Conservation (phyloP, 2,113 vertebrate genomes). For the Dissostichus mawsoni region DNA sequence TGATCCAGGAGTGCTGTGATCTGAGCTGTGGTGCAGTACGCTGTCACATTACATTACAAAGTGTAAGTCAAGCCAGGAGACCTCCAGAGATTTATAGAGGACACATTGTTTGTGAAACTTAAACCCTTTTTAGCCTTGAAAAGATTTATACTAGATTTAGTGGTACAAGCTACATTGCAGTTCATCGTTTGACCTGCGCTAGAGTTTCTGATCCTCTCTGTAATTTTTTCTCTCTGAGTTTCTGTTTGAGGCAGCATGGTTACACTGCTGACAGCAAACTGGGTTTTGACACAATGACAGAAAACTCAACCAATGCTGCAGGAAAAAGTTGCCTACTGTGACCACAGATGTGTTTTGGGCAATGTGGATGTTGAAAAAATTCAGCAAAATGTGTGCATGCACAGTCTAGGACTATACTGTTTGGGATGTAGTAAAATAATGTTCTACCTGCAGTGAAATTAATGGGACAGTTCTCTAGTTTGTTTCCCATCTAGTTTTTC, state of each 20-base stretch:
- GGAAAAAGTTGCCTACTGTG: conserved; percentile 20
- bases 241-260: conserved; percentile 12
- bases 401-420: background rate
- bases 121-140: conserved; percentile 1
- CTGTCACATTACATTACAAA: conserved; percentile 39
- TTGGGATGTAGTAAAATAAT: too few relatives aligned
- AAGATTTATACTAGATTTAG: conserved; percentile 23
- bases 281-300: conserved; percentile 16
- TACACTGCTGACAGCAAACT: conserved; percentile 1
- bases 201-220: background rate
- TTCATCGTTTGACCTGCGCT: conserved; percentile 2
- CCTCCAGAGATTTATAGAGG: background rate
- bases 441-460: too few relatives aligned
- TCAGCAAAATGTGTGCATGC: background rate
- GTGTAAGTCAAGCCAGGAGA: conserved; percentile 11
- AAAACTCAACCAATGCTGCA: conserved; percentile 15
- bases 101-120: conserved; percentile 35
- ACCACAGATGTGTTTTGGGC: conserved; percentile 6
- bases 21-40: background rate
- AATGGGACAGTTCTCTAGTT: too few relatives aligned
- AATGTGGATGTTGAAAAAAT: conserved; percentile 15
- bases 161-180: background rate
- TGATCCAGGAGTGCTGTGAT: conserved; percentile 45
- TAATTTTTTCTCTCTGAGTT: conserved; percentile 9
- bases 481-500: too few relatives aligned